Evolutionary conservation across 2,113 vertebrate species (phyloP).

Genomic region (Cryptotis parvus): DNA sequence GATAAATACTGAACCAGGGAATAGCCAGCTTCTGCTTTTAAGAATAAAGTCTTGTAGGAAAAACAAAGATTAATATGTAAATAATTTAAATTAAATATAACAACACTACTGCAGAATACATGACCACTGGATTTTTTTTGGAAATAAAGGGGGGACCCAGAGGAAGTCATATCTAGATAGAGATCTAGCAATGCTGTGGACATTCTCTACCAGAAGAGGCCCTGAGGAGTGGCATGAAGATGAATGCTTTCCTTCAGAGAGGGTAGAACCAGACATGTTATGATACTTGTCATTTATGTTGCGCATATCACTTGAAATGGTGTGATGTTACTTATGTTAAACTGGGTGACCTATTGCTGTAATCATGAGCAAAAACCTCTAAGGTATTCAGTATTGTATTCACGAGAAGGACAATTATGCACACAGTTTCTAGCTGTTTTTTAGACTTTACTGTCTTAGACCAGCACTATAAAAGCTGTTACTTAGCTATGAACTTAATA

Average conservation of each 20-base stretch:
- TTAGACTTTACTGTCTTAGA: not conserved
- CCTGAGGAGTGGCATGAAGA: not conserved
- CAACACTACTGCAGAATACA: not conserved
- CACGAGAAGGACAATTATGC: not conserved
- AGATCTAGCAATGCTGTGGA: not conserved
- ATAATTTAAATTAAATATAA: not conserved
- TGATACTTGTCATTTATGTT: not conserved
- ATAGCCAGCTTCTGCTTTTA: not conserved
- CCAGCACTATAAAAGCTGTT: not conserved
- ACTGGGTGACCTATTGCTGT: not conserved
- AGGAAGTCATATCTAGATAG: not conserved
- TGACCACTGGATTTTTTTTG: accelerated
- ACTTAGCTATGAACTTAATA: not conserved
- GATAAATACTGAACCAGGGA: not conserved
- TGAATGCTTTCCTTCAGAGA: not conserved
- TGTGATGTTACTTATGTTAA: not conserved
- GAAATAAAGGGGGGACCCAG: not conserved
- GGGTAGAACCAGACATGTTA: not conserved
- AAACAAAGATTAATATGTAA: not conserved
- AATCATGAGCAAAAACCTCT: not conserved
- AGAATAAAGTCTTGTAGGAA: not conserved
- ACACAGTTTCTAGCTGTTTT: not conserved
- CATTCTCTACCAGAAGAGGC: not conserved
- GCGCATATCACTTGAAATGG: not conserved
- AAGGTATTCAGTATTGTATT: not conserved